phyloP scores from a whole-genome alignment of 2,797 vertebrate species.

The Limosa lapponica region DNA sequence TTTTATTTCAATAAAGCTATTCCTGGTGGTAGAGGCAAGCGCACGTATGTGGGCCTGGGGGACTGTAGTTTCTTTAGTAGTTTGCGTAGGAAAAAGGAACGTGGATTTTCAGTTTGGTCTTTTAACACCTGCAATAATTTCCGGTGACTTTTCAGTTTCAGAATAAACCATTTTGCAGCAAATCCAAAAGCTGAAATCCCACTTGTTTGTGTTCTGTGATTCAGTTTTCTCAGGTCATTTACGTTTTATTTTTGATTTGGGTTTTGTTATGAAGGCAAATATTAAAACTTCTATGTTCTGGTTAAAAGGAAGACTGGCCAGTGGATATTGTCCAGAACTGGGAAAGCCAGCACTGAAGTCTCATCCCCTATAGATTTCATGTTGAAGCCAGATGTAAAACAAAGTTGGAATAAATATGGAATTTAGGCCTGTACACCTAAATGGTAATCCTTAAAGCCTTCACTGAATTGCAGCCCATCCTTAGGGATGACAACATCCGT shows the following conservation, averaged over 20 bases:
- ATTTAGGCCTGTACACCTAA: neutral
- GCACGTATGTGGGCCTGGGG: neutral
- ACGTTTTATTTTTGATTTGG: neutral
- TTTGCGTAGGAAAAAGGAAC: neutral
- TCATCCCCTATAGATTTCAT: neutral
- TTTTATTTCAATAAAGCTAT: neutral
- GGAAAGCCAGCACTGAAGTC: neutral
- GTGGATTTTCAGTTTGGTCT: neutral
- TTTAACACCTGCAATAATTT: neutral
- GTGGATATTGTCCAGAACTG: neutral
- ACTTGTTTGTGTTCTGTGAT: neutral
- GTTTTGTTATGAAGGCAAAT: neutral
- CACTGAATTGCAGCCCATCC: neutral
- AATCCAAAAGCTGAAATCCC: neutral
- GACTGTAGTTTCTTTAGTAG: neutral
- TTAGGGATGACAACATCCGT: neutral
- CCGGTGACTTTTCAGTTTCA: neutral
- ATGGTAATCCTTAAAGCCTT: neutral
- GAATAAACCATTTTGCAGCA: neutral
- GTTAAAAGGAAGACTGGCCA: neutral
- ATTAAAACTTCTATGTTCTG: neutral
- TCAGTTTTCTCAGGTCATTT: neutral
- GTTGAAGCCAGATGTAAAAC: neutral
- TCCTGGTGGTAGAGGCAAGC: neutral
- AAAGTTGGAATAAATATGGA: neutral